These are phyloP conservation scores for Clunio marinus DNA, from an alignment of 2,888 invertebrate genomes.

Conservation along the genomic window DNA sequence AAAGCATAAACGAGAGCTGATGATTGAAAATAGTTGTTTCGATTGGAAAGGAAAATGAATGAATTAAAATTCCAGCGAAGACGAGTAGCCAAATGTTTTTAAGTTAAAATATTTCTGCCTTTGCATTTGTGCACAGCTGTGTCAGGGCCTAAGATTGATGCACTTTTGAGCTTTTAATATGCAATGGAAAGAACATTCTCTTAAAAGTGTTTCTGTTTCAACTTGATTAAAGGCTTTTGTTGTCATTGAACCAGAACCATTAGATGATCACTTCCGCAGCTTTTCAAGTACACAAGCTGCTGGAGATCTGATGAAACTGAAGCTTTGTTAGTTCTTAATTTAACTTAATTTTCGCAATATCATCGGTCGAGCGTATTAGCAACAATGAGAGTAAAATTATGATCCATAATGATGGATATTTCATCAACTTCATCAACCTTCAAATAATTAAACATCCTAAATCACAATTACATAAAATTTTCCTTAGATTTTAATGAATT, in stretches of 20 bases:
- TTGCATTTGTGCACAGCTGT: not conserved
- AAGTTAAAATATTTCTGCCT: not conserved
- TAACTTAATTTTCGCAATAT: not conserved
- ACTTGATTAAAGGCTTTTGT: conserved; percentile 27
- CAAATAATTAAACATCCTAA: not conserved
- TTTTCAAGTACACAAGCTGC: conserved; percentile 9
- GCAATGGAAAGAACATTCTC: conserved; percentile 9
- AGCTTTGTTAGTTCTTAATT: not conserved
- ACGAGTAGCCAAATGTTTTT: conserved; percentile 3
- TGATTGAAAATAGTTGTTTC: not conserved
- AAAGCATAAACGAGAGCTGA: conserved; percentile 9
- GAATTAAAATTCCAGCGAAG: not conserved
- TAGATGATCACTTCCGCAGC: conserved; percentile 31
- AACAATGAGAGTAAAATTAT: not conserved
- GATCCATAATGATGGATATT: not conserved
- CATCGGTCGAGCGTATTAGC: not conserved
- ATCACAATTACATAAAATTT: not conserved
- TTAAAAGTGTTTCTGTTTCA: not conserved
- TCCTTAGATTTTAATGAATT: no score
- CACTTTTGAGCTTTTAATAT: conserved; percentile 7
- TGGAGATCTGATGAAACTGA: not conserved
- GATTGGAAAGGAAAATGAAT: not conserved
- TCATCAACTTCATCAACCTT: not conserved
- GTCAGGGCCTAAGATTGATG: conserved; percentile 25
- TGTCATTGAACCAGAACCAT: conserved; percentile 35